Evolutionary conservation across 2,888 invertebrate genomes (phyloP), one percentile per base, ranked within the genome.

Genomic region (Stegophylla sp.): DNA sequence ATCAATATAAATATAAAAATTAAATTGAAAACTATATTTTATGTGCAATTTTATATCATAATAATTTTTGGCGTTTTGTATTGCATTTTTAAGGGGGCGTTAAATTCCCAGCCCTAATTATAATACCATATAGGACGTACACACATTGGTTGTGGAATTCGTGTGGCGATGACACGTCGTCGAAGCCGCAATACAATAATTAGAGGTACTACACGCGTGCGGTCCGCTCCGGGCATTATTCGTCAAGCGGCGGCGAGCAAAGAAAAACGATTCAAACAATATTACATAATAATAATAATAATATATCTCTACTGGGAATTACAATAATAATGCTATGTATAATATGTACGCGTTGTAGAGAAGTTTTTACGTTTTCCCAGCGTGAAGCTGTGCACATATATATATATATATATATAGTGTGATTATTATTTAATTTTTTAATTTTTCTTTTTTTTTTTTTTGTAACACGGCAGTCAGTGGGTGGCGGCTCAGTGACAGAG

Each of bases 321-420:
- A n/a, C n/a, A n/a, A n/a, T n/a, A n/a, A 34, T 7, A 34, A 5
- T 34, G 34, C 34, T 34, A 34, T 34, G 4, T 34, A 34, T n/a
- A n/a, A n/a, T 34, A 34, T 43, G 41, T 17, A 34, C 43, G 51
- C 41, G 72, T 34, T n/a, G n/a, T n/a, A n/a, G n/a, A n/a, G n/a
- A n/a, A n/a, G n/a, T n/a, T n/a, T n/a, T 73, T 73, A 56, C 59
- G 45, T 73, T 73, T 73, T 45, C 73, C 15, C 73, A 61, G 66
- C 73, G 73, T 61, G 73, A 73, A 45, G 26, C 59, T 45, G 12
- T 43, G 41, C n/a, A 20, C 20, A 4, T n/a, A 28, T n/a, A 48
- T 28, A 69, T 67, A 67, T 67, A n/a, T 67, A 67, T 45, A 67
- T 17, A 10, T 28, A 7, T 34, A 34, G 34, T 34, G 7, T 34